Conservation (phyloP, 2,113 vertebrate genomes). For the Pollachius pollachius region DNA sequence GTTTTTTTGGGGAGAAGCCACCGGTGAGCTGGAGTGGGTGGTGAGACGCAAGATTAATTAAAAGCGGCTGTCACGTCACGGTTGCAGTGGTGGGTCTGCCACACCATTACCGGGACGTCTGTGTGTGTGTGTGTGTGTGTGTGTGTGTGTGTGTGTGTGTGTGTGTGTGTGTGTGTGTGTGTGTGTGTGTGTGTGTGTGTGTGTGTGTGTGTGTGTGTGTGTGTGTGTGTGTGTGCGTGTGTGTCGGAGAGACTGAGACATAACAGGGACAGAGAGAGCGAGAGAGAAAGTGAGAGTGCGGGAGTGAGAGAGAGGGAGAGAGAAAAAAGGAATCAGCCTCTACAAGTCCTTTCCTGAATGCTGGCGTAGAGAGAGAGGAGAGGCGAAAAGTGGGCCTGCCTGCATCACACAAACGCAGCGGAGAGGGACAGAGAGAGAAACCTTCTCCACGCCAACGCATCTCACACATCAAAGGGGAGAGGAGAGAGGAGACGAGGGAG, state of each 20-base stretch:
- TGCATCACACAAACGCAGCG: slow-evolving; percentile 45
- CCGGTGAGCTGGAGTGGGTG: slow-evolving; percentile 42
- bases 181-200: slow-evolving; percentile 43
- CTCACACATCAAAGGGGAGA: slow-evolving; percentile 34
- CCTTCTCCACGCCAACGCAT: slow-evolving; percentile 56
- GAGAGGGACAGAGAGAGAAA: slow-evolving; percentile 25
- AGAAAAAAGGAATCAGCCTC: slow-evolving; percentile 50
- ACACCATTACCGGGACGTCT: slow-evolving; percentile 61
- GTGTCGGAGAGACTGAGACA: no score
- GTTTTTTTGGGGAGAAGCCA: slow-evolving; percentile 44
- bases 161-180: no score
- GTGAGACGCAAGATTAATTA: slow-evolving; percentile 66
- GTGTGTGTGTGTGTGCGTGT: no score
- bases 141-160: no score
- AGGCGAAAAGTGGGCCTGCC: slow-evolving; percentile 42
- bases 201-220: background rate
- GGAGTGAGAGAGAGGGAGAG: slow-evolving; percentile 11
- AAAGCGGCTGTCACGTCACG: slow-evolving; percentile 66
- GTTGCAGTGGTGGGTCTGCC: slow-evolving; percentile 58
- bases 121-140: slow-evolving; percentile 30
- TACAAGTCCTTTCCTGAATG: slow-evolving; percentile 64
- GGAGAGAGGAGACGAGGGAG: background rate
- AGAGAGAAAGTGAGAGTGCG: background rate
- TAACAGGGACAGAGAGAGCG: no score
- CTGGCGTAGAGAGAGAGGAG: slow-evolving; percentile 30